phyloP scores from a whole-genome alignment of 2,888 invertebrate species.

The Blastobasis adustella region DNA sequence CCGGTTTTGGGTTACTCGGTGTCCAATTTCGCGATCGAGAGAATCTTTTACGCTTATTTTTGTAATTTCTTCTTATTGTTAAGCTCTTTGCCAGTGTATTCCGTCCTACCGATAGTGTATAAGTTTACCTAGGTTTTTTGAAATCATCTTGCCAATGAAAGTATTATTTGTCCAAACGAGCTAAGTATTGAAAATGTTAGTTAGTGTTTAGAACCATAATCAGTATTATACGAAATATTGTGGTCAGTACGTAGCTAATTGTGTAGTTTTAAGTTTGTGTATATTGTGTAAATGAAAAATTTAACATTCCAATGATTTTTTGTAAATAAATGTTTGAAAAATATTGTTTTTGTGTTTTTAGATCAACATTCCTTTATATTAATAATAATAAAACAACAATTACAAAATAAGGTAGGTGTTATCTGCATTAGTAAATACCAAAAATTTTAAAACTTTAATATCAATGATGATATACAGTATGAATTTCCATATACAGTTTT shows the following conservation, averaged over 20 bases:
- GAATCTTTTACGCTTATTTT: constrained; percentile 37
- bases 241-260: constrained; percentile 21
- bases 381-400: neutral
- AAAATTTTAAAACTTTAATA: no score
- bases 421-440: neutral
- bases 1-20: constrained; percentile 30
- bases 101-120: constrained; percentile 56
- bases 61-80: constrained; percentile 20
- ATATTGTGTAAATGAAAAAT: constrained; percentile 28
- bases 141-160: constrained; percentile 57
- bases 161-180: constrained; percentile 46
- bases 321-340: constrained; percentile 59
- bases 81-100: constrained; percentile 42
- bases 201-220: constrained; percentile 15
- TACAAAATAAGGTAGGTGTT: neutral
- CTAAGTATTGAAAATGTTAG: constrained; percentile 8
- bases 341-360: constrained; percentile 8
- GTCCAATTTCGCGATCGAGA: constrained; percentile 31
- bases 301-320: constrained; percentile 24
- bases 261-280: constrained; percentile 29
- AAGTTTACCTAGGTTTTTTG: constrained; percentile 18
- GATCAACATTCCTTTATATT: neutral
- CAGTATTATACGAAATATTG: constrained; percentile 27
- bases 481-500: no score
- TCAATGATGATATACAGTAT: no score